A percentile compares a stretch with the other conserved stretches of the same genome.
These are phyloP conservation scores for Euspilapteryx auroguttella DNA, from an alignment of 2,888 invertebrate genomes.

Conservation along the genomic window DNA sequence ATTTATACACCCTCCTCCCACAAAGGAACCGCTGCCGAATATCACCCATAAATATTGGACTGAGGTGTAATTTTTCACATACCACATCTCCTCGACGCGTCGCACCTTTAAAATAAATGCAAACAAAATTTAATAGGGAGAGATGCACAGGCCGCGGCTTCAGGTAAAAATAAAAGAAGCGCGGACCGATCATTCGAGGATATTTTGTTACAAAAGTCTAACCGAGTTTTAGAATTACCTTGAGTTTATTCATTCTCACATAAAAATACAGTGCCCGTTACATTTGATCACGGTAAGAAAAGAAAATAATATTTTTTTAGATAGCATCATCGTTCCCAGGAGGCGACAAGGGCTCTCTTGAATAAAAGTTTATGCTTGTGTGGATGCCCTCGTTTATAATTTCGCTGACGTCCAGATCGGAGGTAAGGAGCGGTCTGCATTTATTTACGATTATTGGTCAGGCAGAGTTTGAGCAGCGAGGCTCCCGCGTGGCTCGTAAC, in stretches of 20 bases:
- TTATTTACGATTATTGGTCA: conserved; percentile 62
- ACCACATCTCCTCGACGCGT: conserved; percentile 54
- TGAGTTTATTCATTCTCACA: too few relatives aligned
- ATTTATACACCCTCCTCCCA: conserved; percentile 58
- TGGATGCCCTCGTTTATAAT: conserved; percentile 14
- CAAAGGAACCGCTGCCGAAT: conserved; percentile 62
- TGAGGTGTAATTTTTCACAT: conserved; percentile 63
- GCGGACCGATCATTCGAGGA: conserved; percentile 40
- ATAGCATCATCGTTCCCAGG: conserved; percentile 6
- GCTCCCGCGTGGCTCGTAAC: conserved; percentile 54
- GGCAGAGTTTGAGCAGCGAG: conserved; percentile 44
- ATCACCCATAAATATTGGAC: conserved; percentile 62
- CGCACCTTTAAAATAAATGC: conserved; percentile 63
- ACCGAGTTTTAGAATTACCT: too few relatives aligned
- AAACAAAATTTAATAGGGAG: conserved; percentile 63
- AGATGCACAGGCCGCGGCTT: conserved; percentile 56
- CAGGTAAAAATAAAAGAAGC: conserved; percentile 53
- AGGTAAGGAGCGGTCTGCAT: conserved; percentile 13
- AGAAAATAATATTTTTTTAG: neutral
- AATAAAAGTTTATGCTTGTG: conserved; percentile 9
- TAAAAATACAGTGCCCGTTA: too few relatives aligned
- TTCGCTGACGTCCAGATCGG: conserved; percentile 11
- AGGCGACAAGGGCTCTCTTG: conserved; percentile 9
- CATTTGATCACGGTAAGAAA: neutral
- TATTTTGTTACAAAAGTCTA: conserved; percentile 10